These are phyloP conservation scores for Ovibos moschatus DNA, from an alignment of 2,113 vertebrate species.

Conservation along the genomic window DNA sequence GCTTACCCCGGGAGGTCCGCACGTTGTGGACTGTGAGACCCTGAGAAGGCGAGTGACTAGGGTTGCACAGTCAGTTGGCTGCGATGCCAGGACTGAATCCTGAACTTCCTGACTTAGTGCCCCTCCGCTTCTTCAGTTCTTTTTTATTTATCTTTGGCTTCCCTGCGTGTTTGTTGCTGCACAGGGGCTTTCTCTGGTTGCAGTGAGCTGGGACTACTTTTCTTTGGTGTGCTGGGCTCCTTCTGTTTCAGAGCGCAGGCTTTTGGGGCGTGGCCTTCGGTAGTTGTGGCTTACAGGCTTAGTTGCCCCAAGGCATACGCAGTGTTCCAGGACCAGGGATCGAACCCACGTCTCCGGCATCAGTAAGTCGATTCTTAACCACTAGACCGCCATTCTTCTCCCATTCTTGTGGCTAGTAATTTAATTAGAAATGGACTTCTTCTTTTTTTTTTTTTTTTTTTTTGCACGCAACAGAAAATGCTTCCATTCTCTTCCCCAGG, in stretches of 20 bases:
- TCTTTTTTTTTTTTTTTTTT: neutral
- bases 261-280: accelerated
- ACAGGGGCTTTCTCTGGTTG: neutral
- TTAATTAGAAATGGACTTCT: neutral
- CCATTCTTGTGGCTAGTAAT: neutral
- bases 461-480: neutral
- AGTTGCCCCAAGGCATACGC: neutral
- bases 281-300: neutral
- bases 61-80: neutral
- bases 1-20: neutral
- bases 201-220: neutral
- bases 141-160: neutral
- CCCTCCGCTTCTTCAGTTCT: neutral
- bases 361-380: neutral
- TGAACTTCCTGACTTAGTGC: neutral
- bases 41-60: neutral
- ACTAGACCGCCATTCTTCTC: neutral
- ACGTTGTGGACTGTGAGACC: neutral
- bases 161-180: neutral
- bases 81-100: neutral
- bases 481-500: neutral
- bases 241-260: neutral
- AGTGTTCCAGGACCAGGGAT: neutral
- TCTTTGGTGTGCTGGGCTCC: neutral
- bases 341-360: accelerated